A percentile compares a stretch with the other conserved stretches of the same genome.
Conservation (phyloP, 2,797 vertebrate genomes). For the Aselliscus stoliczkanus region DNA sequence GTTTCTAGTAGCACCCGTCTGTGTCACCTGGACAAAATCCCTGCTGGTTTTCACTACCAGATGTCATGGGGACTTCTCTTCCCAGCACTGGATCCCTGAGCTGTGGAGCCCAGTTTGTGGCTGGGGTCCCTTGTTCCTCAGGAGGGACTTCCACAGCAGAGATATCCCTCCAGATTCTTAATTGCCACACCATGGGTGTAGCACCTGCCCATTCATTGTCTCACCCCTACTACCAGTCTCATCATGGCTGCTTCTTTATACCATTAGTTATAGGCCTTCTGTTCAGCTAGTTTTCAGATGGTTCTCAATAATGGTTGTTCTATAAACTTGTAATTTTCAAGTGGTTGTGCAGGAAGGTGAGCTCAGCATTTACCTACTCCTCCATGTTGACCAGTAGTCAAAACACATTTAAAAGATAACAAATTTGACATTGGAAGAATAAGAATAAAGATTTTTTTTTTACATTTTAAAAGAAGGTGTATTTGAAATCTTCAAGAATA, state of each 20-base stretch:
- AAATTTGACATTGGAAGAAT: not conserved
- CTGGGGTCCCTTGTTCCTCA: not conserved
- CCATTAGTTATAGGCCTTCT: not conserved
- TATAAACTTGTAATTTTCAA: not conserved
- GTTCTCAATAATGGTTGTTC: not conserved
- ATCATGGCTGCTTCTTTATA: not conserved
- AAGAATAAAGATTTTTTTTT: not conserved
- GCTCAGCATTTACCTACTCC: not conserved
- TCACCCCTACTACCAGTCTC: not conserved
- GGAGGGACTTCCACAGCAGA: not conserved
- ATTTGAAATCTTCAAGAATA: constrained; percentile 15
- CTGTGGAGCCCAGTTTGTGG: not conserved
- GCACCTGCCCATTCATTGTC: not conserved
- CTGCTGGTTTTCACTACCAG: not conserved
- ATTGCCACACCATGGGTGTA: not conserved
- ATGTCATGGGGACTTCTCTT: not conserved
- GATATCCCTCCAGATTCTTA: not conserved
- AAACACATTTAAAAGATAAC: not conserved
- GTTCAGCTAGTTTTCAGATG: not conserved
- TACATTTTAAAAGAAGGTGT: not conserved
- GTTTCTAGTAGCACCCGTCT: not conserved
- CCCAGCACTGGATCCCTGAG: not conserved
- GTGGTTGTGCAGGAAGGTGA: not conserved
- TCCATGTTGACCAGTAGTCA: not conserved
- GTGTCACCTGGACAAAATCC: not conserved